These are phyloP conservation scores for Caenorhabditis sp. DNA, from an alignment of 2,888 invertebrate species.

Conservation along the genomic window DNA sequence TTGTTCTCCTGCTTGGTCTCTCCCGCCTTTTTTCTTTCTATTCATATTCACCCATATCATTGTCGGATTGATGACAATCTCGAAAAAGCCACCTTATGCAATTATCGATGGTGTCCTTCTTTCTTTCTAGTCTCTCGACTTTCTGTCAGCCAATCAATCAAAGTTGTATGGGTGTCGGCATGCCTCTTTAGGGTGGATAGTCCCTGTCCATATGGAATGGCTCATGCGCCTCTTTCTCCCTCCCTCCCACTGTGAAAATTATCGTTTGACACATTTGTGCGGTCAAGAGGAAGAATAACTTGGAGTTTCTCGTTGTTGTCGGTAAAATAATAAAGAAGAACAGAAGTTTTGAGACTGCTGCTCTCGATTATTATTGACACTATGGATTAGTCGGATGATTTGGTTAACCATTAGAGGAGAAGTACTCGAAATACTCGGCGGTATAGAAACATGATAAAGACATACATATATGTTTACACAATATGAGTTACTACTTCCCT, in stretches of 20 bases:
- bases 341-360: background rate
- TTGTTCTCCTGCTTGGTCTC: background rate
- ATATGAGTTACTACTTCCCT: background rate
- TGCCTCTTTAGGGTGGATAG: background rate
- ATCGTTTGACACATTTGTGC: slow-evolving; percentile 1
- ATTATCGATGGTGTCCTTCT: background rate
- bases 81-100: background rate
- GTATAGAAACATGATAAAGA: background rate
- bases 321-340: background rate
- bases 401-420: background rate
- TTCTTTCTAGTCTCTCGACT: background rate
- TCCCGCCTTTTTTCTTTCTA: background rate
- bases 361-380: background rate
- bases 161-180: background rate
- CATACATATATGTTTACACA: background rate
- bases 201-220: background rate
- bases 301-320: background rate
- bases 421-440: background rate
- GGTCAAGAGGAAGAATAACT: slow-evolving; percentile 1
- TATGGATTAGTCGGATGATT: background rate
- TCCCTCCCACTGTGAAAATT: slow-evolving; percentile 36
- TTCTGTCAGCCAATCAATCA: background rate
- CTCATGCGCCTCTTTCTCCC: background rate
- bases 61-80: background rate
- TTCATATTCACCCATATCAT: background rate